Evolutionary conservation across 92 coral and sea anemone genomes (phyloP).

Genomic region (Parazoanthus atlanticus): DNA sequence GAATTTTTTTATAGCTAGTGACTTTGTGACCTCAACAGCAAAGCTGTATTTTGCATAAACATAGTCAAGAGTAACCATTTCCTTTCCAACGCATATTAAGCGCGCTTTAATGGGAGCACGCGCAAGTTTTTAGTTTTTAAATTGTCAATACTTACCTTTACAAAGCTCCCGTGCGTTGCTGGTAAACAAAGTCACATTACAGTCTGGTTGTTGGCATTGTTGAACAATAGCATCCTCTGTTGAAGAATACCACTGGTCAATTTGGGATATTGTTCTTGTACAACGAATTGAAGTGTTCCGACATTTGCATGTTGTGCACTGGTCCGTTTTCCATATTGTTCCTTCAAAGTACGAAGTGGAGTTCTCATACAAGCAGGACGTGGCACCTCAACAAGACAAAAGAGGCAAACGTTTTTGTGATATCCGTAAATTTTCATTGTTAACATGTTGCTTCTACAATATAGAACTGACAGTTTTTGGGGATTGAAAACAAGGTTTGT

Average conservation of each 20-base stretch:
- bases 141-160: neutral
- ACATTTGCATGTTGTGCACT: slow-evolving; percentile 45
- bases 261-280: neutral
- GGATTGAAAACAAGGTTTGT: no score
- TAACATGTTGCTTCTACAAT: no score
- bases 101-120: no score
- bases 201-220: neutral
- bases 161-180: neutral
- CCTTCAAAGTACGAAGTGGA: slow-evolving; percentile 45
- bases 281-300: slow-evolving; percentile 33
- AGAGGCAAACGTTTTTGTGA: no score
- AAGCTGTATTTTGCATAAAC: no score
- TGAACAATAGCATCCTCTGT: neutral
- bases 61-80: neutral
- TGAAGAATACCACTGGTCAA: neutral
- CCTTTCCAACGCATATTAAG: no score
- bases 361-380: slow-evolving; percentile 30
- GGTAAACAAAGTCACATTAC: neutral
- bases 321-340: slow-evolving; percentile 35
- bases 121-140: no score
- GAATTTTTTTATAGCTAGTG: no score
- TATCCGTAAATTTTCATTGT: no score
- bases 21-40: no score
- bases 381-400: neutral
- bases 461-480: no score